These are phyloP conservation scores for Microctonus hyperodae DNA, from an alignment of 2,888 invertebrate genomes.

Conservation along the genomic window DNA sequence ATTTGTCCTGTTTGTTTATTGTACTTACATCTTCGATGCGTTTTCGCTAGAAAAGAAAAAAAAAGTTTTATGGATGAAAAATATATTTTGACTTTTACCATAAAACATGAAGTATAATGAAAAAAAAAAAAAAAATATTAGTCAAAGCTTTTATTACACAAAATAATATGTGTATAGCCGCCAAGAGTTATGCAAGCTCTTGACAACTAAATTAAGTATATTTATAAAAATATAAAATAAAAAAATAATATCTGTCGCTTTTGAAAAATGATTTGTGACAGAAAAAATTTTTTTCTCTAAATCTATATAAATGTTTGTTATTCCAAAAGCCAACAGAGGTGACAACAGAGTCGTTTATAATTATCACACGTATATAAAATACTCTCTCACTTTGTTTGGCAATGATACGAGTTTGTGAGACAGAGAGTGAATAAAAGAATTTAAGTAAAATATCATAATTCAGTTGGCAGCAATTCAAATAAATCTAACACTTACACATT, in stretches of 20 bases:
- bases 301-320: conserved; percentile 23
- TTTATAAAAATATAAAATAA: neutral
- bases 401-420: neutral
- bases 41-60: conserved; percentile 43
- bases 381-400: conserved; percentile 7
- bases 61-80: conserved; percentile 33
- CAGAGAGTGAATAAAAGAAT: neutral
- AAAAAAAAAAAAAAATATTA: too few relatives aligned
- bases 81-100: conserved; percentile 12
- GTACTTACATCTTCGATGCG: conserved; percentile 45
- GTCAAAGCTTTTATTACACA: conserved; percentile 14
- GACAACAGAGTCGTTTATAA: conserved; percentile 30
- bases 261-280: conserved; percentile 19
- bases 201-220: neutral
- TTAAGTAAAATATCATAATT: conserved; percentile 26
- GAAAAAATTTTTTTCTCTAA: neutral
- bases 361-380: conserved; percentile 22
- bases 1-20: conserved; percentile 18
- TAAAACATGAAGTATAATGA: conserved; percentile 1
- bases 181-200: neutral
- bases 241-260: neutral
- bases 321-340: conserved; percentile 25
- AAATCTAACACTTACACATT: neutral
- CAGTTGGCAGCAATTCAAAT: conserved; percentile 28
- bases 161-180: neutral